Base-by-base conservation (phyloP, 2,797 vertebrate genomes). In the Calcarius lapponicus region DNA sequence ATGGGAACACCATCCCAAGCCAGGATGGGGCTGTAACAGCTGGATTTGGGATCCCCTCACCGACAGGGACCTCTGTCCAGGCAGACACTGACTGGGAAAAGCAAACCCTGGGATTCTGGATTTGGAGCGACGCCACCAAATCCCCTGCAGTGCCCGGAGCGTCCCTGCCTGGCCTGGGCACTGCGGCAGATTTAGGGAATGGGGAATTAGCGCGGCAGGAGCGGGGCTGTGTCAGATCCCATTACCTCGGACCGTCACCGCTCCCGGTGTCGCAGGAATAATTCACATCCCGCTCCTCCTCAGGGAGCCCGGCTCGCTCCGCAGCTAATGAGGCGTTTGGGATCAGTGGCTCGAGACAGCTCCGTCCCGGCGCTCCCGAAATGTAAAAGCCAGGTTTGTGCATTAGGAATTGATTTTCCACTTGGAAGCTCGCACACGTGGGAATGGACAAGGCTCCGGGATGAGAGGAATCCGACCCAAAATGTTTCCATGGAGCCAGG, bases 31-130 rank as follows among this genome's bases (percentile, higher is more conserved):
- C 28, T 34, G 11, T 16, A 14, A 1, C 5, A 3, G 4, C 53
- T 7, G 25, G 21, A 7, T 47, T 51, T 40, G 45, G 45, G 36
- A 32, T 38, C 64, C 5, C 11, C 24, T 28, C 48, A 9, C 1
- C 14, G 36, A 22, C 42, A 19, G 28, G 7, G 2, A 26, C 38
- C 26, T 11, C 34, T 1, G 11, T 14, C 36, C 65, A 22, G 3
- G 4, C 0, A 4, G 28, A 11, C 8, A 0, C 21, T 6, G 11
- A 0, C 2, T 5, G 5, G 19, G 9, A 25, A 20, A 43, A n/a
- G 2, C 66, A 51, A 71, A 67, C 12, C 28, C 7, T 6, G 0
- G 1, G 19, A 17, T 78, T 78, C 22, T 8, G 24, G 21, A 7
- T 24, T 24, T 3, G 61, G 51, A 12, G 12, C 0, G 0, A 34